These are phyloP conservation scores for Myiothlypis chrysogaster DNA, from an alignment of 2,797 vertebrate genomes.

Conservation along the genomic window DNA sequence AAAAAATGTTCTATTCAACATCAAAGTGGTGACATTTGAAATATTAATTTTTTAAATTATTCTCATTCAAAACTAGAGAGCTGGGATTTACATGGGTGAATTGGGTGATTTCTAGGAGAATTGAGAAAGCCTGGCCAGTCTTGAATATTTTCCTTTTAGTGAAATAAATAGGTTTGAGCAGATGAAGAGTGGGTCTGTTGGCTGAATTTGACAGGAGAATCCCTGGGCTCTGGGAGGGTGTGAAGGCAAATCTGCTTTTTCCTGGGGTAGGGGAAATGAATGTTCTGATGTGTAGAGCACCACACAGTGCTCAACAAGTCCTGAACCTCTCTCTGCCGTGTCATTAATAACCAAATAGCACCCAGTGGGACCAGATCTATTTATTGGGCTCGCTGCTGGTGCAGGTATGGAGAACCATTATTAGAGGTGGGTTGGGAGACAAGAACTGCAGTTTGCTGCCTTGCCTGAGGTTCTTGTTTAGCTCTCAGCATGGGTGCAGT, in stretches of 20 bases:
- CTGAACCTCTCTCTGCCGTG: neutral
- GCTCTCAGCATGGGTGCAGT: neutral
- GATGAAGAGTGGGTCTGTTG: neutral
- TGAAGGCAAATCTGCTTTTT: neutral
- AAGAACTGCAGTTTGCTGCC: neutral
- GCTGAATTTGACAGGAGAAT: neutral
- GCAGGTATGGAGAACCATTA: neutral
- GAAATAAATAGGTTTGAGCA: neutral
- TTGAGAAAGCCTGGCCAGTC: neutral
- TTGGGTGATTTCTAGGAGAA: neutral
- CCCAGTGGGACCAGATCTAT: neutral
- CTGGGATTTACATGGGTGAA: neutral
- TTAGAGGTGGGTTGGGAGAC: neutral
- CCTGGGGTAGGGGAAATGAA: neutral
- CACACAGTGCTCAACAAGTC: neutral
- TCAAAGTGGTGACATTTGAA: neutral
- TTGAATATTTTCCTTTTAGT: neutral
- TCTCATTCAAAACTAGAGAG: neutral
- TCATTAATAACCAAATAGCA: neutral
- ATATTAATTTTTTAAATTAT: neutral
- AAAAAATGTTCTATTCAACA: neutral
- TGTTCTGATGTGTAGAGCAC: neutral
- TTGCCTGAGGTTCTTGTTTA: neutral
- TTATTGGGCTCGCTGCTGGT: neutral
- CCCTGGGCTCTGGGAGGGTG: neutral